Conservation (phyloP, 2,797 vertebrate genomes). For the Vireo griseus region DNA sequence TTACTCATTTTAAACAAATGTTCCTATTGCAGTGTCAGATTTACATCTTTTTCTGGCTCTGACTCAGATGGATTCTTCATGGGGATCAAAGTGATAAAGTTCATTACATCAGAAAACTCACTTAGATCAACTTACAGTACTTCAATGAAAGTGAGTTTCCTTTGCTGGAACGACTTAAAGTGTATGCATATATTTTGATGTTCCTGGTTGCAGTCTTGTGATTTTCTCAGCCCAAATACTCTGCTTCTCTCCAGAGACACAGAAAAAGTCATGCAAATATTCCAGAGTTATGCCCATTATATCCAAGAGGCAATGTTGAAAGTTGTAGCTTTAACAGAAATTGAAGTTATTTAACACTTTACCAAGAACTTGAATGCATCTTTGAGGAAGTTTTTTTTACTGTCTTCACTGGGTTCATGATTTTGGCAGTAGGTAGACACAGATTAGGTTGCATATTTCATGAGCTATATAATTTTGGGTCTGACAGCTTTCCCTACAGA, state of each 20-base stretch:
- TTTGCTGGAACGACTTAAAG: constrained; percentile 44
- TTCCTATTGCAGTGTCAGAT: constrained; percentile 36
- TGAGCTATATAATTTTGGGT: not conserved
- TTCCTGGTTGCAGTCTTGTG: not conserved
- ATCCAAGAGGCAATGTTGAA: not conserved
- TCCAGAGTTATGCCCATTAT: not conserved
- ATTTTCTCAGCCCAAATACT: not conserved
- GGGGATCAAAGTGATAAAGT: constrained; percentile 51
- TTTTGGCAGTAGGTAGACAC: not conserved
- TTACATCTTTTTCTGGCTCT: constrained; percentile 48
- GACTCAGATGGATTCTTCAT: constrained; percentile 32
- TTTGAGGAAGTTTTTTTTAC: not conserved
- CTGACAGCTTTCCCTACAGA: not conserved
- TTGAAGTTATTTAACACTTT: not conserved
- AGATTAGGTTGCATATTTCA: not conserved
- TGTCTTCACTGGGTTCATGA: not conserved
- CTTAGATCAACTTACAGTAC: constrained; percentile 47
- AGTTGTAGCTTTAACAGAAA: not conserved
- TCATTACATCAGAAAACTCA: constrained; percentile 42
- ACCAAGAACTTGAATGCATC: not conserved
- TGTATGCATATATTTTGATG: not conserved
- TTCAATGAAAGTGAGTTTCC: constrained; percentile 35
- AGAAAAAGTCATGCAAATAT: not conserved
- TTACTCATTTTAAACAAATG: constrained; percentile 59
- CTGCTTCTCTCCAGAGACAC: not conserved